Base-by-base conservation (phyloP, 2,888 invertebrate genomes). In the Cecidostiba fungosa region DNA sequence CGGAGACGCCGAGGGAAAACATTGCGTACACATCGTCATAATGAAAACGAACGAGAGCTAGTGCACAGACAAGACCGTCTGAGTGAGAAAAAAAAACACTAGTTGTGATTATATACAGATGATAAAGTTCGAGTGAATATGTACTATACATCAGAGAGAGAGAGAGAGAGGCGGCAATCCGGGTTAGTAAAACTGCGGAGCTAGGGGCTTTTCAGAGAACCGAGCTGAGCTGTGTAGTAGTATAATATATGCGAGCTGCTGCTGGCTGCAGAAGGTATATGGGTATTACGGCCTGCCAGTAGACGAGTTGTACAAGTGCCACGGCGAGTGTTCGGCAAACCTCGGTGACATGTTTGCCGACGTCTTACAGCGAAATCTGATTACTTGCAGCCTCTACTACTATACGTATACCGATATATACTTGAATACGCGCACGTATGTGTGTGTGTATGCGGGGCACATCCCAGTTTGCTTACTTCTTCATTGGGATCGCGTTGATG, bases 311-410 rank as follows among this genome's bases (percentile, higher is more conserved):
- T 6, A 26, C 5, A 19, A 47, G 74, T 26, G 66, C 50, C 10
- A 26, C 29, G 85, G 77, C 82, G 84, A 89, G 89, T 89, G 89
- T 89, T 89, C 86, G 87, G 89, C 85, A 89, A 88, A 89, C 89
- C 87, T 76, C 59, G 66, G 78, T 74, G 83, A 78, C 78, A 82
- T 87, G 87, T 91, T 92, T 92, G 88, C 91, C 86, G 87, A 89
- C 90, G 86, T 90, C 90, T 91, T 89, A 89, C 87, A 77, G 87
- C 85, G 88, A 90, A 91, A 91, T 91, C 90, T 91, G 89, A 92
- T 91, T 90, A 91, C 89, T 90, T 87, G 83, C 69, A 59, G 26
- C 72, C 2, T 43, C 12, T 76, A 23, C n/a, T 59, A 72, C 69
- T 83, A 62, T 43, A 50, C 39, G 12, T 43, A 43, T 43, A 12